Base-by-base conservation (phyloP, 2,113 vertebrate genomes). In the Gasterosteus nipponicus region DNA sequence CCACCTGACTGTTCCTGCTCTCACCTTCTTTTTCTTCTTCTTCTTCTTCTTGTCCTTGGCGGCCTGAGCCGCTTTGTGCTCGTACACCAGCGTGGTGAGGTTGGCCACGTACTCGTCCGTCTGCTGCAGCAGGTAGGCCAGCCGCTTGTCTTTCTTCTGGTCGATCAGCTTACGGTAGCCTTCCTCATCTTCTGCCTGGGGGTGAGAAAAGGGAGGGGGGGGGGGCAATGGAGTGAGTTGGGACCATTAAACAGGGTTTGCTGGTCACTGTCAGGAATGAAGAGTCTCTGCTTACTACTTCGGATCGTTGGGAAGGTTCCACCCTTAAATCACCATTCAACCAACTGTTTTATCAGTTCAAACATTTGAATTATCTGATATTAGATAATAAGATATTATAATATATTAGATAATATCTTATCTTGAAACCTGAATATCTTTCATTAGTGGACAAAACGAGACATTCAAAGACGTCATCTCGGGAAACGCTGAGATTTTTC, bases 21-120 rank as follows among this genome's bases (percentile, higher is more conserved):
- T 29, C 29, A 94, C 92, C 91, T 95, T 98, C 96, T 98, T 99
- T 88, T 88, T 97, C 94, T 94, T 96, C 85, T 93, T 96, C 83
- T 87, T 96, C 84, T 94, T 98, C 93, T 99, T 99, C 92, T 99
- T 99, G 77, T 98, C 98, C 91, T 98, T 99, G 85, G 97, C 97
- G 19, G 98, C 98, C 77, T 99, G 98, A 31, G 97, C 97, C 60
- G 97, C 96, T 83, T 99, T 99, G 92, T 99, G 98, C 77, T 99
- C 96, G 85, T 98, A 97, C 6, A 99, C 98, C 86, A 99, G 84
- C n/a, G 95, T 95, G 75, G 98, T 99, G 76, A 99, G 93, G 87
- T 99, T 99, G 81, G 97, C 98, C 89, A 99, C 97, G 3, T 99
- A 99, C 56, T 99, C 98, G 46, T 99, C 98, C 0, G 98, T 99